Evolutionary conservation across 1,140 invertebrate species (phyloP), one percentile per base, ranked within the genome.

Genomic region (Drosophila ambigua): DNA sequence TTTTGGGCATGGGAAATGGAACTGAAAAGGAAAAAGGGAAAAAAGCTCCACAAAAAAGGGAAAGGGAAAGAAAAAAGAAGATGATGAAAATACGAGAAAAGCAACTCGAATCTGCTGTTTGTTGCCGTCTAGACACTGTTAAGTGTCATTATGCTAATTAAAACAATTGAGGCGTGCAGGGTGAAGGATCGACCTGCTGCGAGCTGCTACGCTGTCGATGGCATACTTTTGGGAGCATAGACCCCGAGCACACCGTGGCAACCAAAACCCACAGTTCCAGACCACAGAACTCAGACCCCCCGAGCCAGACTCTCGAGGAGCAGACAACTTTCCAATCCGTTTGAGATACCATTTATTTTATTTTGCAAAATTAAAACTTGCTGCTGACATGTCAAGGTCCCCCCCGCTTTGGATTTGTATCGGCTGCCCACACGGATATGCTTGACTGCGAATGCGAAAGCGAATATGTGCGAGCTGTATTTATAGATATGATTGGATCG

Each of bases 91-190:
- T 8, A 46, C 11, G 44, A 41, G 43, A 62, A 75, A 58, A 43
- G 45, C 28, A 62, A 62, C 67, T 31, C 35, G 48, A 63, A 67
- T 57, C 50, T 49, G 43, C 39, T 66, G 41, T 39, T 39, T 39
- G 35, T 39, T 61, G 53, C 54, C 55, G 83, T 88, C 79, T 88
- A 87, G 79, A 87, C 83, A 52, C 59, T 55, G 71, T 65, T 28
- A 79, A 88, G 79, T 77, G 67, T 82, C 82, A 77, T 84, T 77
- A 79, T 62, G 81, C 66, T 79, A 84, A 84, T 87, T 73, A 74
- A 85, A 60, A 59, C 54, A 58, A 62, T 39, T 71, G 58, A 50
- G 55, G 63, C 72, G 51, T 41, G 23, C 43, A 23, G 26, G n/a
- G 43, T 57, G 39, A 76, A 67, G 35, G 46, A 61, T 65, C 46